These are phyloP conservation scores for Megaustenia siamemsis DNA, from an alignment of 2,888 invertebrate genomes.

Conservation along the genomic window DNA sequence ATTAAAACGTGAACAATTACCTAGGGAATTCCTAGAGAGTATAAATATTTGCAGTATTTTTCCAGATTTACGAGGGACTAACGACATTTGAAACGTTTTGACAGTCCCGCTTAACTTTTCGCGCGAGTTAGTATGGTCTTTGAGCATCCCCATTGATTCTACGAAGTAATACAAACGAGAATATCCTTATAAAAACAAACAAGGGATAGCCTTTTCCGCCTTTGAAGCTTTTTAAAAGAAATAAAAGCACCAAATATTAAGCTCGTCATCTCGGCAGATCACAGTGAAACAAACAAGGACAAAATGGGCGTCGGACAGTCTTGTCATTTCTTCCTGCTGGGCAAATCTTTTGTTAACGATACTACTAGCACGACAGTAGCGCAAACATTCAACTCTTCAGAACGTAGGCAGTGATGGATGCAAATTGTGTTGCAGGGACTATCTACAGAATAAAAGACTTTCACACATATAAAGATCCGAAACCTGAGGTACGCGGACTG, in stretches of 20 bases:
- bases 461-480: too few relatives aligned
- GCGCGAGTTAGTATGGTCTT: not conserved
- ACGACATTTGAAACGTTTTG: conserved; percentile 6
- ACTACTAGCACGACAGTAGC: not conserved
- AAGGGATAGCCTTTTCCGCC: conserved; percentile 7
- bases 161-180: not conserved
- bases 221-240: conserved; percentile 28
- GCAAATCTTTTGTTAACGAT: not conserved
- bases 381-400: not conserved
- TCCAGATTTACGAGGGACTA: not conserved
- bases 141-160: not conserved
- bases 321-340: conserved; percentile 14
- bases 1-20: not conserved
- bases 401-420: conserved; percentile 40
- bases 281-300: not conserved
- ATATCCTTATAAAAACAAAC: conserved; percentile 30
- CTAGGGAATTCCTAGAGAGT: not conserved
- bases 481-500: too few relatives aligned
- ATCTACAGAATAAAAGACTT: not conserved
- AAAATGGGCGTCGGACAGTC: conserved; percentile 3
- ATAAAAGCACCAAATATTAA: not conserved
- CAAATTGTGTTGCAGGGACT: not conserved
- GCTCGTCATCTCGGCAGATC: not conserved
- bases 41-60: not conserved
- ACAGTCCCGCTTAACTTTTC: conserved; percentile 28